These are phyloP conservation scores for Cacoxenus indagator DNA, from an alignment of 2,888 invertebrate genomes.

Conservation along the genomic window DNA sequence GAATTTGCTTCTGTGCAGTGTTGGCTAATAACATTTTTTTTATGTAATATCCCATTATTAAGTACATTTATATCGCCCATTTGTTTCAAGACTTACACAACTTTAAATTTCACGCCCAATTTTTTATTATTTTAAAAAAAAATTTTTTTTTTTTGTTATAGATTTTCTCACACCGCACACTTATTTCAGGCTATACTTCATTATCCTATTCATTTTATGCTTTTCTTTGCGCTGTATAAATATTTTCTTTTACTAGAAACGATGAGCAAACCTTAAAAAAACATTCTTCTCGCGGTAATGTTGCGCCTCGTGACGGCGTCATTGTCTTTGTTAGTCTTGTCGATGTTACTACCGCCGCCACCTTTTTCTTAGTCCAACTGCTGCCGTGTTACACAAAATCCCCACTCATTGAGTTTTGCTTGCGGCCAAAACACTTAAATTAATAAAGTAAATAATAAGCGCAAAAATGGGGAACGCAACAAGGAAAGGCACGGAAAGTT, in stretches of 20 bases:
- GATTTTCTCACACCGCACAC: neutral
- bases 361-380: neutral
- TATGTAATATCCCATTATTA: too few species aligned
- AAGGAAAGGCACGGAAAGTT: slow-evolving; percentile 17
- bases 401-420: slow-evolving; percentile 13
- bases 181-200: neutral
- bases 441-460: slow-evolving; percentile 64
- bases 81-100: too few species aligned
- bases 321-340: neutral
- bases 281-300: neutral
- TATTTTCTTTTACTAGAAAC: slow-evolving; percentile 62
- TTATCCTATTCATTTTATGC: neutral
- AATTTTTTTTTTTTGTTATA: neutral
- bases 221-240: slow-evolving; percentile 41
- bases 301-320: neutral
- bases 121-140: too few species aligned
- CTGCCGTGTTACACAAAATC: neutral
- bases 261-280: slow-evolving; percentile 37
- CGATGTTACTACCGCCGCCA: neutral
- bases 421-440: slow-evolving; percentile 58
- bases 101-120: too few species aligned
- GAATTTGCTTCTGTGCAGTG: too few species aligned
- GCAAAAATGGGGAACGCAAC: neutral
- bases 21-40: too few species aligned
- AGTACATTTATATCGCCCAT: too few species aligned